Evolutionary conservation across 2,797 vertebrate genomes (phyloP), one percentile per base, ranked within the genome.

Genomic region (Sternarchorhynchus goeldii): DNA sequence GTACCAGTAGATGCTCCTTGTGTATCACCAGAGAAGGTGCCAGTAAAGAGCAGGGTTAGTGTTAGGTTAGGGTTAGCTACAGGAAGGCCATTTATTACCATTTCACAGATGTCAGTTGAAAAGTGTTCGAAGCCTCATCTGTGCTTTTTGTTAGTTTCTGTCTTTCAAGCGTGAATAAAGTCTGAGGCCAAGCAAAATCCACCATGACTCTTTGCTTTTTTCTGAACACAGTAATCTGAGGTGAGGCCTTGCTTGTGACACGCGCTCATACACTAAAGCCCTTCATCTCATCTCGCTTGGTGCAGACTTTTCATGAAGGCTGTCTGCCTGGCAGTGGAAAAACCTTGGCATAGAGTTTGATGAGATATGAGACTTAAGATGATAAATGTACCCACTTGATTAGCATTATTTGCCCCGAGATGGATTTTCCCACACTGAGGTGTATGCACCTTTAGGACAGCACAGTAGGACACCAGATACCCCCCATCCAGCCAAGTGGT

Each of bases 231-330:
- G 77, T 72, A 75, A 68, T 86, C 71, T 64, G 59, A 75, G 4
- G 25, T 73, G 73, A 68, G 80, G 74, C 73, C 80, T 85, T 85
- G 86, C 81, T 69, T 60, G 59, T 74, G 85, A 82, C 81, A 71
- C 55, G 66, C n/a, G 50, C 29, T 18, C 57, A 75, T 18, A 81
- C 84, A 77, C 36, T 5, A 1, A 66, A 71, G 77, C 58, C 64
- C 72, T 72, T 65, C 39, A 56, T 56, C 66, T 70, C 56, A 50
- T 70, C n/a, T n/a, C n/a, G 83, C 75, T 79, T 69, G 45, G 31
- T 25, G 68, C 53, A 73, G 81, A 81, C 85, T 79, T 83, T 85
- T 77, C 56, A 64, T 75, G 84, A 87, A 87, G 85, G 85, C 78
- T 87, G 85, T 85, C 85, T 82, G 85, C 80, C 79, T 66, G 45